Evolutionary conservation across 2,113 vertebrate species (phyloP).

Genomic region (Ammospiza caudacuta): DNA sequence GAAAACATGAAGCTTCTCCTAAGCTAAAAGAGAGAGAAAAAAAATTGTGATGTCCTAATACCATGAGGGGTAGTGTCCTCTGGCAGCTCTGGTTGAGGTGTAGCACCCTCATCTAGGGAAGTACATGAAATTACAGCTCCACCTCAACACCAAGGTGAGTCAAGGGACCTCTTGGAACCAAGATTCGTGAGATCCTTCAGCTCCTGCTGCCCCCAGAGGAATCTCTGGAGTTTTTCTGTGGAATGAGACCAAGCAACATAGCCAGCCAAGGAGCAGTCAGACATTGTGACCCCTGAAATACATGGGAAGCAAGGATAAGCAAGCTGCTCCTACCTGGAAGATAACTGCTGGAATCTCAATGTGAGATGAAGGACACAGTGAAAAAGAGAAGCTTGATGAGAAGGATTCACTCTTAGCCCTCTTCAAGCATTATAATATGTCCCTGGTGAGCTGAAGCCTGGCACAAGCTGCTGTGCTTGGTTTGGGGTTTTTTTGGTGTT

Average conservation of each 20-base stretch:
- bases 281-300: not conserved
- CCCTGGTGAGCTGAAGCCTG: not conserved
- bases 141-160: not conserved
- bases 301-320: not conserved
- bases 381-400: not conserved
- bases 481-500: not conserved
- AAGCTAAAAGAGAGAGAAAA: not conserved
- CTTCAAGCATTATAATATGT: not conserved
- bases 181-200: not conserved
- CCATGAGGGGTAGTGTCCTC: not conserved
- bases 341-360: not conserved
- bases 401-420: not conserved
- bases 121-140: not conserved
- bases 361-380: not conserved
- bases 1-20: not conserved
- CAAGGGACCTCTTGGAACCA: not conserved
- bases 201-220: not conserved
- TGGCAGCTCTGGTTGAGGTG: not conserved
- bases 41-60: not conserved
- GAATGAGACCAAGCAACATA: not conserved
- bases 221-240: not conserved
- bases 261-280: not conserved
- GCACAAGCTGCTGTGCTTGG: not conserved
- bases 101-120: not conserved
- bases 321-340: not conserved